Base-by-base conservation (phyloP, 2,888 invertebrate species). In the Elegia similella region DNA sequence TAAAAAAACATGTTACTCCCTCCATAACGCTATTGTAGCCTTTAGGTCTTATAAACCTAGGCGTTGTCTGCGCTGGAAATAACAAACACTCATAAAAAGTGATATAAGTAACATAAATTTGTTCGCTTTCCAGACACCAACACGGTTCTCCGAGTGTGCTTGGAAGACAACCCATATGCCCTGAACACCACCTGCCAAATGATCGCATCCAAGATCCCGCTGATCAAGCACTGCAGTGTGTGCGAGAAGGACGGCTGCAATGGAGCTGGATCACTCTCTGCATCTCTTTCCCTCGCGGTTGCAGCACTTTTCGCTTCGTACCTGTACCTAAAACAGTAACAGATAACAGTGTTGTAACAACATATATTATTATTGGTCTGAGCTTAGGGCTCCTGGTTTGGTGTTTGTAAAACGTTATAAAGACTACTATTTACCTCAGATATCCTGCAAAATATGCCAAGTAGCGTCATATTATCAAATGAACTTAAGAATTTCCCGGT, bases 211-310 rank as follows among this genome's bases (percentile, higher is more conserved):
- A 56, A 67, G n/a, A 63, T 79, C 10, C 75, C 62, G 68, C 76
- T 68, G 60, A 74, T 90, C 66, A 82, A 78, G 58, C 65, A 75
- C 63, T 91, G 90, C 82, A 74, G 74, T 58, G 81, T 89, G 44
- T 93, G 93, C 70, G 83, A 89, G 69, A 86, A 82, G 60, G 93
- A 93, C 59, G 84, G 77, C 56, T 93, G 93, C 80, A 93, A 93
- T 65, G 84, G 82, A 29, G 88, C 88, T 56, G 80, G 80, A 8
- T 72, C 87, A n/a, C 63, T 82, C 23, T 65, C 76, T 7, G 75
- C 82, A 58, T 88, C 89, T 6, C 62, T 86, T 55, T 86, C 89
- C 10, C 72, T 91, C 6, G 84, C 85, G 8, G 63, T 78, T 42
- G 50, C 85, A 38, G 79, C 86, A 1, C 72, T 85, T 8, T 42